Evolutionary conservation across 2,113 vertebrate genomes (phyloP).

Genomic region (Phasianus colchicus): DNA sequence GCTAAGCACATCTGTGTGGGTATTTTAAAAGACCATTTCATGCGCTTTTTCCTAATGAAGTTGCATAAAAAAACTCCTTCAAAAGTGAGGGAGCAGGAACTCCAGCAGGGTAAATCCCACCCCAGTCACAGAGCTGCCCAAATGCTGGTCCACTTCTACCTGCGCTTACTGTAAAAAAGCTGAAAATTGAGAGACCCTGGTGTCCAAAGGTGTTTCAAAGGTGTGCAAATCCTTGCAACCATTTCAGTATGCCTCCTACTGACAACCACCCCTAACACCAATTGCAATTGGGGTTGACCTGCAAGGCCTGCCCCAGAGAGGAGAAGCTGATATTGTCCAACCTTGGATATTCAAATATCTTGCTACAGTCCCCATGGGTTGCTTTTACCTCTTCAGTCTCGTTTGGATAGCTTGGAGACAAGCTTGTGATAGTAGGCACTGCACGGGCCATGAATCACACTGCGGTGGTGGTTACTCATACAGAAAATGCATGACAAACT

Average conservation of each 20-base stretch:
- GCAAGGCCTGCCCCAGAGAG: not conserved
- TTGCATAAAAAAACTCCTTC: not conserved
- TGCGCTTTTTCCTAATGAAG: not conserved
- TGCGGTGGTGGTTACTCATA: not conserved
- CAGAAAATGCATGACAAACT: not conserved
- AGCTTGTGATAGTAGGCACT: not conserved
- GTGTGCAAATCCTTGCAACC: not conserved
- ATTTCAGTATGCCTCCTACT: not conserved
- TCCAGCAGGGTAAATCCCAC: not conserved
- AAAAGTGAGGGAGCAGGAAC: not conserved
- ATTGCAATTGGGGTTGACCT: not conserved
- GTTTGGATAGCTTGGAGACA: not conserved
- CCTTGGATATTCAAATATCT: not conserved
- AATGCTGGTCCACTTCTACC: not conserved
- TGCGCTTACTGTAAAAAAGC: not conserved
- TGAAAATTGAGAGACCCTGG: not conserved
- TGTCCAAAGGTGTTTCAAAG: not conserved
- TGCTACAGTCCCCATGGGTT: not conserved
- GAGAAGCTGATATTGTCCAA: not conserved
- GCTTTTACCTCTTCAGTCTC: not conserved
- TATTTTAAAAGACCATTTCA: not conserved
- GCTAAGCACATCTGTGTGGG: not conserved
- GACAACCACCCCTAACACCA: not conserved
- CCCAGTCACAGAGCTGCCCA: not conserved
- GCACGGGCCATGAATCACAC: not conserved